These are phyloP conservation scores for Amazona guildingii DNA, from an alignment of 2,113 vertebrate genomes.

Conservation along the genomic window DNA sequence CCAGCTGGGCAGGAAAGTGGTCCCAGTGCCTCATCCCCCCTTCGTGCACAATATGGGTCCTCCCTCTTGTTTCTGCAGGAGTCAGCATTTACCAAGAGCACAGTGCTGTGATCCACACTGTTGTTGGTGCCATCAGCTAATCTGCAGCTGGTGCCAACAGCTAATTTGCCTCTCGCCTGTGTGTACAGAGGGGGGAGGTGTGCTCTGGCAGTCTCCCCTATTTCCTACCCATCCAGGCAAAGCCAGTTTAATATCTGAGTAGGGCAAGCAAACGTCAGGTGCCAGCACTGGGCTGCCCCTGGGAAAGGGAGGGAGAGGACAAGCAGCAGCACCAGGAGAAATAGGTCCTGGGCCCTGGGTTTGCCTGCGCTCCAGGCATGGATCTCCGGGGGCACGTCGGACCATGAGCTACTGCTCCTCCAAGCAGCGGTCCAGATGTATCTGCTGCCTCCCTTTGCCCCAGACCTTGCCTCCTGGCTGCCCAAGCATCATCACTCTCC, in stretches of 20 bases:
- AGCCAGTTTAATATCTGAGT: neutral
- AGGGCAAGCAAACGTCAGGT: neutral
- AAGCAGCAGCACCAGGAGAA: neutral
- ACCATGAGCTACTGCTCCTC: neutral
- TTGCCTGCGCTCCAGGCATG: fast-evolving
- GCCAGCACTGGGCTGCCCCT: neutral
- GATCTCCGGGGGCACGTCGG: neutral
- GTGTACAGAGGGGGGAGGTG: neutral
- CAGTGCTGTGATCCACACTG: neutral
- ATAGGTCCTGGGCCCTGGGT: neutral
- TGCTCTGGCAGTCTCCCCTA: neutral
- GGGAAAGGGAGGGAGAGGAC: neutral
- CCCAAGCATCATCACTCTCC: fast-evolving
- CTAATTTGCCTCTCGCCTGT: neutral
- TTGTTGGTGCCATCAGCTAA: neutral
- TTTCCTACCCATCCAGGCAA: neutral
- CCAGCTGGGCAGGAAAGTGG: neutral
- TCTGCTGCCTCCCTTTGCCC: neutral
- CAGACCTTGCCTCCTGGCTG: neutral
- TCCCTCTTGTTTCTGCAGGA: neutral
- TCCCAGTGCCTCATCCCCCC: neutral
- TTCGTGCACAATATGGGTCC: neutral
- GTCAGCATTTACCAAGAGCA: neutral
- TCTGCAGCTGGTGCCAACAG: neutral
- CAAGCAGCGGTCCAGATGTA: fast-evolving